Evolutionary conservation across 2,797 vertebrate species (phyloP), one percentile per base, ranked within the genome.

Genomic region (Rachycentron canadum): DNA sequence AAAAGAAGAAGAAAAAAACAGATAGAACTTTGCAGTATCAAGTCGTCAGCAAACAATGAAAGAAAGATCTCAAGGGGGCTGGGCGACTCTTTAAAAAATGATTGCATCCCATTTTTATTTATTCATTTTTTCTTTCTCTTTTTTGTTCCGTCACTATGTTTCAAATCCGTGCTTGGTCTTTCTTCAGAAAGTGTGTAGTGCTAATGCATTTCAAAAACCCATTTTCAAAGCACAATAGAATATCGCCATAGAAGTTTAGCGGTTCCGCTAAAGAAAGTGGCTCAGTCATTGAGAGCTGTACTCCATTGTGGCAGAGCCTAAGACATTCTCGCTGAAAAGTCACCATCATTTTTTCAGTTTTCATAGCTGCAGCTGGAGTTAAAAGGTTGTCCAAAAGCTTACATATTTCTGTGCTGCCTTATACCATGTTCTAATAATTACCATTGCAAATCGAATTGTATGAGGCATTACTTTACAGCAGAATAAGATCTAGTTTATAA

Each of bases 201-300:
- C 90, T 93, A 94, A 95, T 94, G 92, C 94, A 91, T 95, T 95
- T 94, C 89, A 92, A 94, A 93, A 92, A 90, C 88, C 84, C 78
- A 89, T 93, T 95, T 94, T 92, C 88, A 88, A 88, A 91, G 90
- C 89, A 94, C 93, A 95, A 95, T 92, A 43, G 87, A 91, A 92
- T 89, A 93, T 92, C 82, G 81, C 81, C 88, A 81, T 82, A 92
- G 88, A 95, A 95, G 93, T 94, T 95, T 91, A 94, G 93, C 57
- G 83, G 90, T 90, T 93, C 87, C 78, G 81, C 89, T 89, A 25
- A 83, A 91, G 89, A 92, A 91, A 90, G 88, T 92, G 89, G 88
- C 93, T 94, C 91, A 93, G 88, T 83, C 81, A 73, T 57, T 85
- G 87, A 85, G 81, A 90, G 89, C 88, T 88, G 87, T 90, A 65